Conservation (phyloP, 2,888 invertebrate species). For the Gasteruption jaculator region DNA sequence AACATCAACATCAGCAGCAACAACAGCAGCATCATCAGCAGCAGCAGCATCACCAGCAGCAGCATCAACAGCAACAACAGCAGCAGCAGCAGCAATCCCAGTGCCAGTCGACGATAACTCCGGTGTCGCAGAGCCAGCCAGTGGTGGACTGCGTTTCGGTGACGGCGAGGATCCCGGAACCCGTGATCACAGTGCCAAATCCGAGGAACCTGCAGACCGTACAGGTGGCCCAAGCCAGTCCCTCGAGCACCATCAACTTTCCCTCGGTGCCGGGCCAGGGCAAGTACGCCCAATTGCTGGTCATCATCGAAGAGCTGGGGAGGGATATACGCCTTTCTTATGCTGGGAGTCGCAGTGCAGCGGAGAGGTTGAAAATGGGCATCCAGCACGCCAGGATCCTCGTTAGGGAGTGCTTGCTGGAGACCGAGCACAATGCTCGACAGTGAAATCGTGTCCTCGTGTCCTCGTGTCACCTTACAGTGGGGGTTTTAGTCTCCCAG, state of each 20-base stretch:
- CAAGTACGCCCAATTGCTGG: constrained; percentile 47
- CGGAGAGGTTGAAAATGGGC: constrained; percentile 48
- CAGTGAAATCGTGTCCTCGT: too few species aligned
- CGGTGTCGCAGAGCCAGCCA: too few species aligned
- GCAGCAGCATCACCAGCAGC: too few species aligned
- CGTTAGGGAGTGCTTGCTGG: constrained; percentile 46
- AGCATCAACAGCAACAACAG: too few species aligned
- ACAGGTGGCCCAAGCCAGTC: constrained; percentile 46
- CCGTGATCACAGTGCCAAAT: constrained; percentile 50
- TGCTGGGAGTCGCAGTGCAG: constrained; percentile 49
- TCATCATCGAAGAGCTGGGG: constrained; percentile 53
- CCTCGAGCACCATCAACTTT: constrained; percentile 46
- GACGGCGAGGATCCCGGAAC: constrained; percentile 46
- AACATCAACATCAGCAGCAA: too few species aligned
- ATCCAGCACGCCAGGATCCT: constrained; percentile 48
- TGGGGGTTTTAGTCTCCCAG: too few species aligned
- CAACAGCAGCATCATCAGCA: constrained; percentile 15
- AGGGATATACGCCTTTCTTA: constrained; percentile 50
- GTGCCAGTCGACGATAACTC: too few species aligned
- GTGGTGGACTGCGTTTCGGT: too few species aligned
- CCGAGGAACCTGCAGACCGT: constrained; percentile 46
- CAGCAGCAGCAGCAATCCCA: too few species aligned
- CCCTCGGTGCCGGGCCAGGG: constrained; percentile 49
- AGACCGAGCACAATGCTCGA: constrained; percentile 49
- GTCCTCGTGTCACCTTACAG: too few species aligned